These are phyloP conservation scores for Carterocephalus palaemon DNA, from an alignment of 2,888 invertebrate genomes.

Conservation along the genomic window DNA sequence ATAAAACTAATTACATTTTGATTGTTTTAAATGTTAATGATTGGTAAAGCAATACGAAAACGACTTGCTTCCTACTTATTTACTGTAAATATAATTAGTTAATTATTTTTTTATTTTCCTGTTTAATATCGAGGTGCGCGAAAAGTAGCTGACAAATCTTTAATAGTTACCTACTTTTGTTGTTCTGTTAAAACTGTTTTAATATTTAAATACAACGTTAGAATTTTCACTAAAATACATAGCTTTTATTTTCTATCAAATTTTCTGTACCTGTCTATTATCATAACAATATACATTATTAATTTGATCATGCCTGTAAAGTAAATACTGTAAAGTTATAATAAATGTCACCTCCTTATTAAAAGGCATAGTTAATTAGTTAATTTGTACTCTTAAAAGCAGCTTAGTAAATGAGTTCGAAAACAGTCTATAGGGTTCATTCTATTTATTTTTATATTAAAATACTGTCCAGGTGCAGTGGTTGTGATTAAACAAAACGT, in stretches of 20 bases:
- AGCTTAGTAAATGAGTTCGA: slow-evolving; percentile 33
- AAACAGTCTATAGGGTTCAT: too few relatives aligned
- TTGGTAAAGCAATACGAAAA: slow-evolving; percentile 34
- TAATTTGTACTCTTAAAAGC: slow-evolving; percentile 32
- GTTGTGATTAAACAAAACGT: slow-evolving; percentile 45
- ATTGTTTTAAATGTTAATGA: slow-evolving; percentile 8
- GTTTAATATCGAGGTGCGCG: slow-evolving; percentile 36
- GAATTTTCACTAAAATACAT: too few relatives aligned
- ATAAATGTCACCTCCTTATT: slow-evolving; percentile 33
- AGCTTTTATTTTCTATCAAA: too few relatives aligned
- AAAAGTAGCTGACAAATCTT: too few relatives aligned
- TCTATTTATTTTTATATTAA: slow-evolving; percentile 35
- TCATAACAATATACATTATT: too few relatives aligned
- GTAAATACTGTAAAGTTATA: too few relatives aligned
- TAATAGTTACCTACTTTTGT: too few relatives aligned
- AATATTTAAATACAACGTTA: too few relatives aligned
- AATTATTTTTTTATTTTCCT: slow-evolving; percentile 15
- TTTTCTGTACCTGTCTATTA: too few relatives aligned
- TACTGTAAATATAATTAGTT: slow-evolving; percentile 22
- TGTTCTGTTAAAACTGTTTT: too few relatives aligned
- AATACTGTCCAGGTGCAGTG: slow-evolving; percentile 40
- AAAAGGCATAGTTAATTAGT: slow-evolving; percentile 17
- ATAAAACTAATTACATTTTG: slow-evolving; percentile 8
- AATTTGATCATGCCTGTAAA: too few relatives aligned
- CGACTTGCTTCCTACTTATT: slow-evolving; percentile 25